A percentile compares a stretch with the other conserved stretches of the same genome.
Evolutionary conservation across 2,113 vertebrate species (phyloP).

Genomic region (Origma solitaria): DNA sequence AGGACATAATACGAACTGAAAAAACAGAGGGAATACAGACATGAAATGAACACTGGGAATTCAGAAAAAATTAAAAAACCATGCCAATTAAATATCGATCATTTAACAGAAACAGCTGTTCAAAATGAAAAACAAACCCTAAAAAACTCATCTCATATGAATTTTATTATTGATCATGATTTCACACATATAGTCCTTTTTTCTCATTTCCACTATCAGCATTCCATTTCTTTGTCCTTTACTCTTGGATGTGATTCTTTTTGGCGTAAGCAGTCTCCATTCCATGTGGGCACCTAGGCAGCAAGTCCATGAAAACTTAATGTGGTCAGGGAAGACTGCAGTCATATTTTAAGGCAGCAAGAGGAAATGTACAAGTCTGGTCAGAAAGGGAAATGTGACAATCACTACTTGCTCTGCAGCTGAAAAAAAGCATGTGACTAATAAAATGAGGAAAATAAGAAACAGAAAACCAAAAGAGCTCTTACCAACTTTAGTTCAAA

Average conservation of each 20-base stretch:
- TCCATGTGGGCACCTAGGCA: not conserved
- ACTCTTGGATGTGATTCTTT: not conserved
- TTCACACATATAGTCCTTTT: not conserved
- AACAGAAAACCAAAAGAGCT: not conserved
- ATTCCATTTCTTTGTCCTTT: not conserved
- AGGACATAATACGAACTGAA: not conserved
- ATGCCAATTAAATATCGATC: not conserved
- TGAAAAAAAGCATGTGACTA: not conserved
- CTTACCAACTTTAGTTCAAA: not conserved
- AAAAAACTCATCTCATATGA: not conserved
- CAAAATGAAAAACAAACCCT: not conserved
- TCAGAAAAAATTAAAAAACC: not conserved
- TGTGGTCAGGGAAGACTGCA: not conserved
- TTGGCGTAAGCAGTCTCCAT: not conserved
- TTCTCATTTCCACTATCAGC: not conserved
- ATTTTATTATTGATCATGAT: not conserved
- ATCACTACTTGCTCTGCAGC: not conserved
- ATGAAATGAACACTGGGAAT: not conserved
- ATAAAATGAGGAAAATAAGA: not conserved
- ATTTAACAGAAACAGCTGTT: not conserved
- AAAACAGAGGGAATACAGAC: not conserved
- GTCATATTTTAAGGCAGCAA: not conserved
- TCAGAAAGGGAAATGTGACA: not conserved
- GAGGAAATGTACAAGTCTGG: not conserved
- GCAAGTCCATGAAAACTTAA: not conserved